Base-by-base conservation (phyloP, 2,888 invertebrate genomes). In the Cryptocephalus moraei region DNA sequence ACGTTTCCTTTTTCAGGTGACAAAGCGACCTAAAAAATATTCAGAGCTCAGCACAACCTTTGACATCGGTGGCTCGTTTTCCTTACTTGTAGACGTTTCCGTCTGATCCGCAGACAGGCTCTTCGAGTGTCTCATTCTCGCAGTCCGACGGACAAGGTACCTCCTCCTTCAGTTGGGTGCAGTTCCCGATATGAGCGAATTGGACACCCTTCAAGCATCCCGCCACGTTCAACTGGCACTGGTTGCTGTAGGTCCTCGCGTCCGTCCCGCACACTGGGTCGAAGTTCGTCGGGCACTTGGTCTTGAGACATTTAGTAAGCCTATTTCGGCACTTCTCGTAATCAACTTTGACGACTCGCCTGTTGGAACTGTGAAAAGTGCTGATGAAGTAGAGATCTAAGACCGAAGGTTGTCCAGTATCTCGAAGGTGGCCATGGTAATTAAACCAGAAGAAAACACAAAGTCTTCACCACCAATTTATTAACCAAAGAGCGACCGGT, bases 241-340 rank as follows among this genome's bases (percentile, higher is more conserved):
- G 82, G 66, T 87, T 90, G 52, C 78, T 77, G 73, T 92, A 92
- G 0, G 89, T 88, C 53, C 80, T 81, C 11, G 91, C 90, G 62
- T 92, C 91, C 8, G 90, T 90, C 1, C 91, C 92, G 61, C 92
- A 92, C n/a, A 91, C 83, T 1, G 86, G 87, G 67, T 88, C 87
- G 13, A 73, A 68, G 32, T 85, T 82, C 8, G 79, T 80, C 42
- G 77, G 74, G 58, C 86, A 85, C 54, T 84, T 81, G 45, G 79
- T 73, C 62, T 87, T 86, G 62, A 80, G 74, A 66, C 91, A 91
- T 61, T 88, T 86, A 55, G 77, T 79, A 67, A 88, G 72, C 55
- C 85, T 82, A 2, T 76, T 69, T 43, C 81, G 78, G 62, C 91
- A 91, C 65, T 90, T 90, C 54, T 88, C 88, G 74, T 87, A 85